Base-by-base conservation (phyloP, 2,113 vertebrate genomes). In the Tupaia tana region DNA sequence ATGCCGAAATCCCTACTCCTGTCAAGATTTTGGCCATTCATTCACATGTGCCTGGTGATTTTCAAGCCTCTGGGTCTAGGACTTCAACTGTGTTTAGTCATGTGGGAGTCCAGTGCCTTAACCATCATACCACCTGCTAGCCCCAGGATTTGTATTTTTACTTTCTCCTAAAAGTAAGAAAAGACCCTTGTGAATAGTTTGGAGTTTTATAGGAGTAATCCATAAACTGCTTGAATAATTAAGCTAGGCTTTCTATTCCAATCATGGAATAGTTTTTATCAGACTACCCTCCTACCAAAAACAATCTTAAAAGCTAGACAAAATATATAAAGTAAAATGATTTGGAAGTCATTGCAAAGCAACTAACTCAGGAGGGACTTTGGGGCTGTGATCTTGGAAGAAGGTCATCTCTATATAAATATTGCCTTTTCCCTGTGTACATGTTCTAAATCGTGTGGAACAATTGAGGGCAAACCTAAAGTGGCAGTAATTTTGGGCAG, bases 181-280 rank as follows among this genome's bases (percentile, higher is more conserved):
- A 66, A 89, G 31, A 91, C 31, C 9, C 29, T 61, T 43, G 58
- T 78, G 88, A 93, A 67, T 78, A 24, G 25, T 82, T 89, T 93
- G 73, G 43, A 77, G 27, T 89, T 89, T 78, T 14, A 4, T 63
- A 70, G 74, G 25, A 82, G 83, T 83, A 91, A 86, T 56, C 25
- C 2, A 27, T 85, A 8, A 86, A n/a, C 54, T 92, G 56, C 31
- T 71, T 89, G 31, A 89, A 81, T 71, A 86, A 63, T 94, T 56
- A 93, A 54, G 86, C 43, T 63, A 79, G 52, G 74, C 9, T 84
- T 89, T 59, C 27, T 56, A n/a, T 94, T 92, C 63, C 54, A 89
- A 29, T 15, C 54, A 18, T 54, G 54, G 54, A 88, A 10, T 34
- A 86, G 16, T 16, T 88, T 84, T 5, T 75, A 70, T 82, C 56